These are phyloP conservation scores for Pristionchus entomophagus DNA, from an alignment of 2,888 invertebrate species.

Conservation along the genomic window DNA sequence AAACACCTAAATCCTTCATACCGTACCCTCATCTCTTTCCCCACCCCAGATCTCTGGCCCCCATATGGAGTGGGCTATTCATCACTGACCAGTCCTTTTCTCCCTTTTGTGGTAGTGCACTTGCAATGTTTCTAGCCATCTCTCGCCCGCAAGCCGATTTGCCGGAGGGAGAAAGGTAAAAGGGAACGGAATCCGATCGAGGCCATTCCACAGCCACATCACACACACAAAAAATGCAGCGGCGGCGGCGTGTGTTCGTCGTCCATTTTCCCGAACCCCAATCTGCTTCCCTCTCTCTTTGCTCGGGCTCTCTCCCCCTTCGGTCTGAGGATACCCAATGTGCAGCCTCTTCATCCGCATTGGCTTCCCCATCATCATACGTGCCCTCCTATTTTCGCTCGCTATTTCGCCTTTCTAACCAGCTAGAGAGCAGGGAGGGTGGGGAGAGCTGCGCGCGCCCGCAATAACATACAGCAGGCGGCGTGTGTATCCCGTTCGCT, in stretches of 20 bases:
- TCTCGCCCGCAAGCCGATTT: not conserved
- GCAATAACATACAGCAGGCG: constrained; percentile 8
- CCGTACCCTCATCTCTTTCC: no score
- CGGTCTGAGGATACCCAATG: not conserved
- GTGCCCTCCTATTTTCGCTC: not conserved
- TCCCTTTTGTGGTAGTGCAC: not conserved
- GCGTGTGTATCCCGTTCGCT: not conserved
- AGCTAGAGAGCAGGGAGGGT: not conserved
- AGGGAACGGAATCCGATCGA: not conserved
- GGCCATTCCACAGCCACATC: not conserved
- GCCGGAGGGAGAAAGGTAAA: not conserved
- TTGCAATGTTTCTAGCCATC: not conserved
- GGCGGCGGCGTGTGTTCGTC: no score
- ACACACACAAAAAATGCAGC: no score
- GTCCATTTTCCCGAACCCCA: no score
- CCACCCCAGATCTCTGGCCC: not conserved
- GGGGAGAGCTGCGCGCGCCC: not conserved
- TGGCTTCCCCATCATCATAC: not conserved
- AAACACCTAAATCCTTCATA: no score
- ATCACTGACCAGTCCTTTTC: not conserved
- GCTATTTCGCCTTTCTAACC: not conserved
- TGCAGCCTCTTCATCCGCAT: not conserved
- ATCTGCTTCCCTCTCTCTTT: not conserved
- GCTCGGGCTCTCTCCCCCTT: not conserved
- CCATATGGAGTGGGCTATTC: not conserved